Base-by-base conservation (phyloP, 2,888 invertebrate genomes). In the Eupithecia abbreviata region DNA sequence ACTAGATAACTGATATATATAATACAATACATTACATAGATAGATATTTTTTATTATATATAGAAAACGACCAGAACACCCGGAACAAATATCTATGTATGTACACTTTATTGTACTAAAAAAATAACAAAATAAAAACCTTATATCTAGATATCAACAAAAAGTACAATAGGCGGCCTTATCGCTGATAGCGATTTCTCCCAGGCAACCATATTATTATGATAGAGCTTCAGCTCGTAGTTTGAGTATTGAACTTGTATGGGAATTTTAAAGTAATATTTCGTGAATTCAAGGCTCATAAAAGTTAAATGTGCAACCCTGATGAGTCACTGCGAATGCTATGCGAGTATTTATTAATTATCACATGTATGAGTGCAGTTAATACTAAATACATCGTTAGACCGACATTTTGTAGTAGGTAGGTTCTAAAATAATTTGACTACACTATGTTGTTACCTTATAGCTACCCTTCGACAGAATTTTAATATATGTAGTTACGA, bases 351-450 rank as follows among this genome's bases (percentile, higher is more conserved):
- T 84, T 85, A 80, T 77, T 90, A 89, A 91, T 91, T 93, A 93
- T 92, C 93, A 93, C 92, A 93, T 91, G 91, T 90, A 91, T 92
- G 92, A 92, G 92, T 92, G 93, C 91, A 88, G 89, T 86, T 88
- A 85, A 84, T 85, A 85, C 88, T 88, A 69, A 89, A 85, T 87
- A 86, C 74, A 77, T 79, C 42, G 76, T 79, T 77, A 79, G 49
- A 55, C 6, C 69, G 76, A 78, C 42, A 66, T 76, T 71, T 68
- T 71, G 58, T 55, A 77, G 51, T 51, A n/a, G 49, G 49, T 55
- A n/a, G 51, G 71, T 3, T 10, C 30, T 62, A 18, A 71, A 77
- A 77, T 68, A 66, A 70, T 12, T 70, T 51, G n/a, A 66, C 72
- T 55, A 70, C 58, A 47, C 42, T 42, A 62, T 51, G 18, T 71